Evolutionary conservation across 2,113 vertebrate genomes (phyloP).

Genomic region (Callospermophilus lateralis): DNA sequence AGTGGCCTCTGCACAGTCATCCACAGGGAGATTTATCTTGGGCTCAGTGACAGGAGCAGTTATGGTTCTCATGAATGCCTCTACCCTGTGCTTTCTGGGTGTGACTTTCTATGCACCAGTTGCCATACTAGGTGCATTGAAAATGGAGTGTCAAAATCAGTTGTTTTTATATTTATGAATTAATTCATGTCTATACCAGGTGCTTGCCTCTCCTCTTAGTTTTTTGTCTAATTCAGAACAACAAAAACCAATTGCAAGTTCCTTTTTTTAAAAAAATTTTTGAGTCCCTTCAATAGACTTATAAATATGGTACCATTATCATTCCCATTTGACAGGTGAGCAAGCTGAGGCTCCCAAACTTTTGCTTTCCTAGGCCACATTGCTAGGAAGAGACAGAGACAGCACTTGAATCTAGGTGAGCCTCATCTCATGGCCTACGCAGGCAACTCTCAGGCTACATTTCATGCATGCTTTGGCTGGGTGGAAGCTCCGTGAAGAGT

Average conservation of each 20-base stretch:
- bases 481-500: constrained; percentile 9
- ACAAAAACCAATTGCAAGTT: background rate
- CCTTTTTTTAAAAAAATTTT: too few species aligned
- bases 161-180: constrained; percentile 22
- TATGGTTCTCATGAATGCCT: background rate
- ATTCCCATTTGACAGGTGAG: background rate
- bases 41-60: background rate
- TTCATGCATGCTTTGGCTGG: background rate
- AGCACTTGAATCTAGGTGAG: background rate
- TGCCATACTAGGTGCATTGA: background rate
- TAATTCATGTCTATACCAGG: background rate
- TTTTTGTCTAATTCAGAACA: background rate
- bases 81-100: background rate
- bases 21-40: background rate
- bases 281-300: background rate
- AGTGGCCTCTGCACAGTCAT: background rate
- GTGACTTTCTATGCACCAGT: background rate
- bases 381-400: background rate
- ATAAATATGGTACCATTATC: background rate
- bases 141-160: background rate
- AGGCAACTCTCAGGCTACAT: background rate
- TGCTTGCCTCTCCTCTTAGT: background rate
- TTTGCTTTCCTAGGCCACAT: background rate
- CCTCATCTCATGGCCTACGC: background rate
- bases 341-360: background rate